Conservation (phyloP, 2,113 vertebrate genomes). For the Hystrix cristata region DNA sequence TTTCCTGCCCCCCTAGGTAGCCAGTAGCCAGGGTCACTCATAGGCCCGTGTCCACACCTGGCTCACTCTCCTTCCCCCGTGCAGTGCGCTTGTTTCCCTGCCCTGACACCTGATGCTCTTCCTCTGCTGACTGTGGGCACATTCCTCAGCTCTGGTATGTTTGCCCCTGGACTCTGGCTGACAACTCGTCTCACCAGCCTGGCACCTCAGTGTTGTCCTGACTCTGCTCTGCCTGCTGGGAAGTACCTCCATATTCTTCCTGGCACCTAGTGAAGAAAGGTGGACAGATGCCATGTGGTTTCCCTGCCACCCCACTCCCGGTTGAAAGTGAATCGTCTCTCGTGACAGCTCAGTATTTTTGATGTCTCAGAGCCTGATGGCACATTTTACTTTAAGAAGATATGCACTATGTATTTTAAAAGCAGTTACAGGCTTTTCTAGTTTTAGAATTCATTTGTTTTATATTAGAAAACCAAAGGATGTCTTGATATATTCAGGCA, state of each 20-base stretch:
- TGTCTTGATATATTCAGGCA: neutral
- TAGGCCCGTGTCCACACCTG: neutral
- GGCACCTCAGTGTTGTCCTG: neutral
- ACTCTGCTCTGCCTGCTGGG: neutral
- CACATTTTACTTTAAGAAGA: conserved; percentile 51
- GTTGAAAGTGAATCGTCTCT: neutral
- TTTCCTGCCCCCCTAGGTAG: accelerated
- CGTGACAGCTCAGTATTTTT: conserved; percentile 57
- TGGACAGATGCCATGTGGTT: neutral
- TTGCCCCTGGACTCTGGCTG: neutral
- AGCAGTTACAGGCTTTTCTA: neutral
- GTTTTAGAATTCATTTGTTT: conserved; percentile 33
- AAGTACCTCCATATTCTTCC: neutral
- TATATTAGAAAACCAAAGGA: neutral
- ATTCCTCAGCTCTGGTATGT: neutral
- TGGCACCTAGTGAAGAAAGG: neutral
- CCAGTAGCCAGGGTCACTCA: accelerated
- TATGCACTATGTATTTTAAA: neutral
- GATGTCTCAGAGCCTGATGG: conserved; percentile 18
- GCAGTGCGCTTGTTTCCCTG: neutral
- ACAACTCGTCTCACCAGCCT: neutral
- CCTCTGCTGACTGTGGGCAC: neutral
- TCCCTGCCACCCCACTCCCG: neutral
- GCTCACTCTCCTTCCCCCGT: neutral
- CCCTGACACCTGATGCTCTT: neutral